Base-by-base conservation (phyloP, 2,888 invertebrate species). In the Shargacucullia verbasci region DNA sequence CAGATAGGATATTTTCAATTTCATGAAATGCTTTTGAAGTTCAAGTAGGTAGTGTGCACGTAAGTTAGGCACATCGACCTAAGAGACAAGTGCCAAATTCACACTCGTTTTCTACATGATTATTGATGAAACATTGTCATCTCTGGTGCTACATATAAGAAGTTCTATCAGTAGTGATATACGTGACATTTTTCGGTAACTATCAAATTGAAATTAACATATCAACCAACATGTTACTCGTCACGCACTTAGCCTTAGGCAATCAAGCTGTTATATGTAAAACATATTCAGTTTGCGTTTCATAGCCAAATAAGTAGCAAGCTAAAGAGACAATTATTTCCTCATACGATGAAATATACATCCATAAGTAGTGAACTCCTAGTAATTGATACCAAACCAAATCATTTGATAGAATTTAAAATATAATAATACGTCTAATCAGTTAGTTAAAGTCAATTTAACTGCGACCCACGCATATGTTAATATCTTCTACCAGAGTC, bases 391-490 rank as follows among this genome's bases (percentile, higher is more conserved):
- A 55, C 12, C 53, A 48, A 52, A 52, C 31, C 14, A 15, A 45
- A 43, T 49, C 31, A 33, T 59, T 45, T 44, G 29, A 8, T 44
- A 27, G 48, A 57, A 47, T 59, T 67, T 73, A 43, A 59, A 50
- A 49, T 68, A 52, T 60, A 64, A 44, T 72, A 57, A 60, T 40
- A 29, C 25, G 25, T 41, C 1, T 65, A 53, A 67, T 59, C 59
- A 65, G 20, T 12, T 49, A 27, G 39, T 73, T 70, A 61, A 39
- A 37, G 49, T 40, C 67, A 33, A 78, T 75, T 76, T 67, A 65
- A 49, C 25, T 44, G 33, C 41, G 25, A 34, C 48, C 49, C 73
- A 71, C 68, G 74, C 59, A 46, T 74, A 80, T 77, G 70, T 59
- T 70, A 76, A 76, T 79, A 70, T 61, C 39, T 45, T 11, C 29